Evolutionary conservation across 2,888 invertebrate species (phyloP).

Genomic region (Apotomis betuletana): DNA sequence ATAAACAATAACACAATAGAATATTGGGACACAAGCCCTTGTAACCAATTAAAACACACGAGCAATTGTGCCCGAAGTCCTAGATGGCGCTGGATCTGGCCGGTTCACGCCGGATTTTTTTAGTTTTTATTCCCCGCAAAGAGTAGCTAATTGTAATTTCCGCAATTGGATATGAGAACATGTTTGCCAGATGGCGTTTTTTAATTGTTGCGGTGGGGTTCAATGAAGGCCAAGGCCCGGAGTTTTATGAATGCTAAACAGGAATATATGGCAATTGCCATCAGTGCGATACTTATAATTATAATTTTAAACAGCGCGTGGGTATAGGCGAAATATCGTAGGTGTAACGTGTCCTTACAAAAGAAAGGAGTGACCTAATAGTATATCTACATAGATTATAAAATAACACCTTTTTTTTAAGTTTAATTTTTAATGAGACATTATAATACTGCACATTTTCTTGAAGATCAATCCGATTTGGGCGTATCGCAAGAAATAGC

Average conservation of each 20-base stretch:
- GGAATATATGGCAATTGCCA: conserved; percentile 2
- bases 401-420: too few relatives aligned
- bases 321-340: too few relatives aligned
- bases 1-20: conserved; percentile 15
- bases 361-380: too few relatives aligned
- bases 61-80: conserved; percentile 38
- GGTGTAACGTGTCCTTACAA: too few relatives aligned
- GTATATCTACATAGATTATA: too few relatives aligned
- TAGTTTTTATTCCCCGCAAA: conserved; percentile 55
- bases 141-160: conserved; percentile 60
- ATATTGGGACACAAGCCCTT: conserved; percentile 38
- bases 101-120: conserved; percentile 49
- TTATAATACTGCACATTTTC: too few relatives aligned
- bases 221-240: conserved; percentile 65
- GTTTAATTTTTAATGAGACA: too few relatives aligned
- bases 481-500: too few relatives aligned
- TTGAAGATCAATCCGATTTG: too few relatives aligned
- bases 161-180: conserved; percentile 53
- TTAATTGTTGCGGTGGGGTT: conserved; percentile 37
- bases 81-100: conserved; percentile 44
- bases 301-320: not conserved
- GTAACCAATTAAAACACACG: conserved; percentile 33
- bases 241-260: conserved; percentile 52
- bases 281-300: not conserved
- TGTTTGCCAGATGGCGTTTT: conserved; percentile 34